A percentile compares a stretch with the other conserved stretches of the same genome.
Evolutionary conservation across 2,888 invertebrate genomes (phyloP).

Genomic region (Amphipoea oculea): DNA sequence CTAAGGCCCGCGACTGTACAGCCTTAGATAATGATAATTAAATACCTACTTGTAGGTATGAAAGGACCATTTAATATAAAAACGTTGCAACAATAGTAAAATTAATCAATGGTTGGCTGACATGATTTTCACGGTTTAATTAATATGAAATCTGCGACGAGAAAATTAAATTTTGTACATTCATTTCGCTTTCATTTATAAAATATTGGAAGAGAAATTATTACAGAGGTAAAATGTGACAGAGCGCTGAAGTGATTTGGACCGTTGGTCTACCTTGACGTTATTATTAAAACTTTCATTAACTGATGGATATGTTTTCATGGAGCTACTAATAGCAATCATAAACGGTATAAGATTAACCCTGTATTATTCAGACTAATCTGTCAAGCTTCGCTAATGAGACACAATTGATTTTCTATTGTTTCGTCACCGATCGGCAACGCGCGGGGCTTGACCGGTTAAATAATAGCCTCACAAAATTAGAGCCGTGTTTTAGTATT

Average conservation of each 20-base stretch:
- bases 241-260: conserved; percentile 8
- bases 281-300: conserved; percentile 28
- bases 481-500: not conserved
- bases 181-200: conserved; percentile 45
- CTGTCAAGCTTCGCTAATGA: too few species aligned
- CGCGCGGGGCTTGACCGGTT: too few species aligned
- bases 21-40: not conserved
- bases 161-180: conserved; percentile 31
- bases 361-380: not conserved
- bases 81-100: not conserved
- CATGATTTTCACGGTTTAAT: conserved; percentile 30
- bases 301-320: conserved; percentile 3
- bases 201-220: conserved; percentile 30
- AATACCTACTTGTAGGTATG: not conserved
- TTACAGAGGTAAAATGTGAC: conserved; percentile 34
- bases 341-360: not conserved
- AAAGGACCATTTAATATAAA: not conserved
- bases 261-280: not conserved
- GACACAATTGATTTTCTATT: too few species aligned
- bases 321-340: not conserved
- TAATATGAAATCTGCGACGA: conserved; percentile 32
- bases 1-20: not conserved
- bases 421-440: too few species aligned
- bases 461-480: too few species aligned
- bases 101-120: conserved; percentile 8